phyloP scores from a whole-genome alignment of 2,113 vertebrate species.

The Pionites leucogaster region DNA sequence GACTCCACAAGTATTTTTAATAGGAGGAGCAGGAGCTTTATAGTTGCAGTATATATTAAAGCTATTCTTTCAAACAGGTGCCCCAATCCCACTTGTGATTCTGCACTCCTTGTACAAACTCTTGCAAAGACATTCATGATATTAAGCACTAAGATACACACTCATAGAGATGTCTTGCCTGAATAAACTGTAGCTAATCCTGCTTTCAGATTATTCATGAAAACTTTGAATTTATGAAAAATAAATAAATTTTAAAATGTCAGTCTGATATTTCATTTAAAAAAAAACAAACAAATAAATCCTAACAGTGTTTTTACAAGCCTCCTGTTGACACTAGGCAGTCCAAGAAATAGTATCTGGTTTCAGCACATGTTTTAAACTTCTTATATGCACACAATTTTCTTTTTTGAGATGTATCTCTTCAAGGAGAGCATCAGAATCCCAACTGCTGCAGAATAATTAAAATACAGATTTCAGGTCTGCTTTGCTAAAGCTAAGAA shows the following conservation, averaged over 20 bases:
- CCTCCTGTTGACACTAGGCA: not conserved
- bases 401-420: not conserved
- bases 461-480: constrained; percentile 56
- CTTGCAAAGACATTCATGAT: not conserved
- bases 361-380: not conserved
- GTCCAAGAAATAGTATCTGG: not conserved
- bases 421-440: constrained; percentile 15
- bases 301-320: not conserved
- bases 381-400: not conserved
- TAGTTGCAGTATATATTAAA: not conserved
- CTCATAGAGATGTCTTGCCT: not conserved
- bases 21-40: not conserved
- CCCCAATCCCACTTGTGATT: not conserved
- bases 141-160: not conserved
- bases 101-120: not conserved
- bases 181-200: not conserved
- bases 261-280: not conserved
- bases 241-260: not conserved
- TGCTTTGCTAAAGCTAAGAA: constrained; percentile 53
- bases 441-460: constrained; percentile 17
- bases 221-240: not conserved
- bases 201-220: not conserved
- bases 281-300: not conserved
- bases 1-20: not conserved
- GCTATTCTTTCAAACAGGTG: not conserved